Conservation (phyloP, 1,140 invertebrate genomes). For the Achatina immaculata region DNA sequence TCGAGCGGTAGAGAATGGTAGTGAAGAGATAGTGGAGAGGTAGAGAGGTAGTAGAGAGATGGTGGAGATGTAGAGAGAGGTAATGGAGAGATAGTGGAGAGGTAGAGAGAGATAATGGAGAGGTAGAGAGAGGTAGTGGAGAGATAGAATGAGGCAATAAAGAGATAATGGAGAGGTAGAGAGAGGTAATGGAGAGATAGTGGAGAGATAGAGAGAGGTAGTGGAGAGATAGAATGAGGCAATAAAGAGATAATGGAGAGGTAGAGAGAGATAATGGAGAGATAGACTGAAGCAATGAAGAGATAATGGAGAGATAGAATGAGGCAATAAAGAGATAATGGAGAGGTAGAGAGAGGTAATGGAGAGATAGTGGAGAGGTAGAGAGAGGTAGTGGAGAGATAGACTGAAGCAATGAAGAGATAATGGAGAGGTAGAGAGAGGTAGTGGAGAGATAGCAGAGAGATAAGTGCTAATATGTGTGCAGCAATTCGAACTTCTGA, state of each 20-base stretch:
- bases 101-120: slow-evolving; percentile 12
- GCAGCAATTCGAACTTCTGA: too few relatives aligned
- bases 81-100: neutral
- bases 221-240: neutral
- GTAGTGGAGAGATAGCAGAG: neutral
- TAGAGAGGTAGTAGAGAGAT: slow-evolving; percentile 1
- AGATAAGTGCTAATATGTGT: too few relatives aligned
- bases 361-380: neutral
- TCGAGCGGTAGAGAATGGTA: neutral
- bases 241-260: neutral
- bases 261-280: neutral
- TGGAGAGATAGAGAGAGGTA: neutral
- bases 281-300: neutral
- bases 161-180: neutral
- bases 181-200: neutral
- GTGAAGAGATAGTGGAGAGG: neutral
- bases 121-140: slow-evolving; percentile 2
- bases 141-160: neutral
- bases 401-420: neutral
- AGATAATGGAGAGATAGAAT: neutral
- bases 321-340: neutral
- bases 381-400: neutral
- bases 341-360: neutral
- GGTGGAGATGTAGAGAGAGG: neutral
- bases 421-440: neutral